Base-by-base conservation (phyloP, 2,888 invertebrate species). In the Drosophila meridiana region DNA sequence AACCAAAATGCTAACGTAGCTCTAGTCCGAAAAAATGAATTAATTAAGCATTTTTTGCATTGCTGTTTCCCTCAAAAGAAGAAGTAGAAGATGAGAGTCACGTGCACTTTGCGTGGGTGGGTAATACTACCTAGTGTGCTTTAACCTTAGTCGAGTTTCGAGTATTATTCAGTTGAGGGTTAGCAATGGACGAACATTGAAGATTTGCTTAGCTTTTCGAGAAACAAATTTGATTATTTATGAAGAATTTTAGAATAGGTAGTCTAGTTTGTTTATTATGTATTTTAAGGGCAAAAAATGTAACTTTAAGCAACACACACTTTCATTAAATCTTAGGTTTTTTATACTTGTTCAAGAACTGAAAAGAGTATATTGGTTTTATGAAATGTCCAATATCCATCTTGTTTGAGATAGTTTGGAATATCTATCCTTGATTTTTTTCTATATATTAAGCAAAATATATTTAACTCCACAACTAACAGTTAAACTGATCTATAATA, bases 41-140 rank as follows among this genome's bases (percentile, higher is more conserved):
- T 85, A 89, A 82, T 89, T 87, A 87, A 77, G 89, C 84, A 84
- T 75, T 89, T 87, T 76, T 78, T 59, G 56, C 48, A 48, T 32
- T 6, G 32, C 34, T 34, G 4, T 36, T 32, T 30, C n/a, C 26
- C 28, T 28, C 52, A 36, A 55, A 52, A 11, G 20, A 20, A 5
- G 6, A 14, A n/a, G 50, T n/a, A 34, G 50, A 20, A 5, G 32
- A 34, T n/a, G 9, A 20, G 42, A 13, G 34, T 34, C 56, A 71
- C 72, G 82, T 85, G 76, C 69, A 48, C 34, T 48, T 56, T 45
- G 65, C 55, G 78, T 84, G 82, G 82, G 81, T 69, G 84, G 40
- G 26, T 42, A 28, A 8, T 28, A 7, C 14, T 8, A 7, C 14
- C 4, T 4, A 1, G 14, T 11, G 7, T 26, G n/a, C 28, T 43